A percentile compares a stretch with the other conserved stretches of the same genome.
Evolutionary conservation across 2,113 vertebrate genomes (phyloP).

Genomic region (Microtus pennsylvanicus): DNA sequence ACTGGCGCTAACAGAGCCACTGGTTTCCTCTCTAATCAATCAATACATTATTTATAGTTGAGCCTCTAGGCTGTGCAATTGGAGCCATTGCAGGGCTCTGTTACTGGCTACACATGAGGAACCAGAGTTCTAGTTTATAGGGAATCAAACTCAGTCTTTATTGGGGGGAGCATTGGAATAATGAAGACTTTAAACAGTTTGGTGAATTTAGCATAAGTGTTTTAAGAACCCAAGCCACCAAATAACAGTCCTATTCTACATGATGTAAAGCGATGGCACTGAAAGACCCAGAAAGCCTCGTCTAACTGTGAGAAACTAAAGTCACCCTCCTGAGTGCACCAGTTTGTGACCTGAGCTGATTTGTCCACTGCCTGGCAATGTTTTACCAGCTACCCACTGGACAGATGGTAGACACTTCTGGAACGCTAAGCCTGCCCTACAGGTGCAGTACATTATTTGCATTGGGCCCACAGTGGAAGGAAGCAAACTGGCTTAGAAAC

Average conservation of each 20-base stretch:
- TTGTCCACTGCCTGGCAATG: neutral
- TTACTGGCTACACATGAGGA: neutral
- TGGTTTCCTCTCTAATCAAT: neutral
- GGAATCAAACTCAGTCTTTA: slow-evolving; percentile 47
- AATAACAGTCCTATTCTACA: neutral
- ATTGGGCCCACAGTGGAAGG: neutral
- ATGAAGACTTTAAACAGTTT: neutral
- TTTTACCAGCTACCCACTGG: neutral
- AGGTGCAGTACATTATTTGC: neutral
- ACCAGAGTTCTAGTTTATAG: neutral
- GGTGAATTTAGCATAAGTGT: neutral
- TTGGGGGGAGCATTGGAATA: slow-evolving; percentile 19
- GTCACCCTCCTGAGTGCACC: neutral
- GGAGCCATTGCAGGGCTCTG: slow-evolving; percentile 20
- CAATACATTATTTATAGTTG: neutral
- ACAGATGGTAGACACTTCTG: neutral
- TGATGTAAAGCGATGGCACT: neutral
- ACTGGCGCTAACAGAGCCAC: neutral
- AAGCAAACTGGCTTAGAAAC: slow-evolving; percentile 13
- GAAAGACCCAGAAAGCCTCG: neutral
- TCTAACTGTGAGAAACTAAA: neutral
- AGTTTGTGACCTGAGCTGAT: slow-evolving; percentile 6
- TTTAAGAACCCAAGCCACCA: slow-evolving; percentile 35
- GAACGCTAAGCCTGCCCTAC: neutral
- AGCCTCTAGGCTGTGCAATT: neutral